Evolutionary conservation across 2,888 invertebrate species (phyloP).

Genomic region (Steinernema scapterisci): DNA sequence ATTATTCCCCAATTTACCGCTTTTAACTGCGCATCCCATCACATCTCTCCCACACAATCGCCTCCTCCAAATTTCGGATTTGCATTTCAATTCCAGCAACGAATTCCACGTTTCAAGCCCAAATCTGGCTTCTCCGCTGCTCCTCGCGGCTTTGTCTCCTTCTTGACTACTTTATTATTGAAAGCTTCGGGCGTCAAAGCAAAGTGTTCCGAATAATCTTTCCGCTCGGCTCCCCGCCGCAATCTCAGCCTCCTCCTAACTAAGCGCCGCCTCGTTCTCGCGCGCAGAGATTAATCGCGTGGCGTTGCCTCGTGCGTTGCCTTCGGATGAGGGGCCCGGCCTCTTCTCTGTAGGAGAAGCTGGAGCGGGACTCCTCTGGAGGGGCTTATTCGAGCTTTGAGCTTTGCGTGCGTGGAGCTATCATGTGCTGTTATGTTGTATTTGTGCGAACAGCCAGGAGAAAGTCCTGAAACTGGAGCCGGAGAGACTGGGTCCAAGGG

Average conservation of each 20-base stretch:
- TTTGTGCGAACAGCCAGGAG: neutral
- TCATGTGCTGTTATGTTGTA: neutral
- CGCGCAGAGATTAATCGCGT: slow-evolving; percentile 27
- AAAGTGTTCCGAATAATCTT: slow-evolving; percentile 18
- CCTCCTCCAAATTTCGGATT: too few relatives aligned
- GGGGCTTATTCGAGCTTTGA: neutral
- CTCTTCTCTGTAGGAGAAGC: too few relatives aligned
- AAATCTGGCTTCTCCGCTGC: too few relatives aligned
- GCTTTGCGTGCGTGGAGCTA: neutral
- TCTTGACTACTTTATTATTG: slow-evolving; percentile 13
- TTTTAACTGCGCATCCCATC: too few relatives aligned
- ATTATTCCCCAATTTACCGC: too few relatives aligned
- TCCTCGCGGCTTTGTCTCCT: neutral
- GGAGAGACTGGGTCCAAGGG: neutral
- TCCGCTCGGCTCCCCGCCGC: neutral
- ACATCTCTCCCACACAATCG: too few relatives aligned
- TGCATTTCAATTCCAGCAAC: too few relatives aligned
- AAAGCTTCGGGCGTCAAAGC: slow-evolving; percentile 13
- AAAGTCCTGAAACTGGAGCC: neutral
- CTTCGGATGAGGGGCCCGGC: too few relatives aligned
- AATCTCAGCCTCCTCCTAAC: too few relatives aligned
- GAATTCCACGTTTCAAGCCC: too few relatives aligned
- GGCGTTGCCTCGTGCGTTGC: neutral
- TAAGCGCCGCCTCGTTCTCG: neutral
- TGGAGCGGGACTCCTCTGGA: neutral